Evolutionary conservation across 2,888 invertebrate genomes (phyloP).

Genomic region (Calliphora vomitoria): DNA sequence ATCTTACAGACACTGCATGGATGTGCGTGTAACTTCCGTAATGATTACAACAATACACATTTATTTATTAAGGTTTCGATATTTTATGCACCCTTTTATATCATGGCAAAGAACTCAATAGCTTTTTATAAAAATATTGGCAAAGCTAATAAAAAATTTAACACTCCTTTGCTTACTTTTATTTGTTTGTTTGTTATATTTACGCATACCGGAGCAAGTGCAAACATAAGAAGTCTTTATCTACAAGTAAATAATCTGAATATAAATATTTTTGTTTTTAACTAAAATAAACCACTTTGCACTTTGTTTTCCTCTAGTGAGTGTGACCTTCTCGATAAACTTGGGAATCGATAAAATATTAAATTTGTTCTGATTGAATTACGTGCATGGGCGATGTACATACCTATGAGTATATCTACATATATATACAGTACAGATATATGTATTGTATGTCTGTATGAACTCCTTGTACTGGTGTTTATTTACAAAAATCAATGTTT

Average conservation of each 20-base stretch:
- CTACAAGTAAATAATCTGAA: constrained; percentile 7
- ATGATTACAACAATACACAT: neutral
- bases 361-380: neutral
- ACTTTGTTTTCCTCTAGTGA: neutral
- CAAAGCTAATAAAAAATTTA: neutral
- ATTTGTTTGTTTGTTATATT: neutral
- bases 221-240: neutral
- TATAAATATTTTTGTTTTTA: neutral
- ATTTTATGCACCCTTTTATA: neutral
- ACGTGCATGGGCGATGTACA: neutral
- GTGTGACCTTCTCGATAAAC: neutral
- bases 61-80: constrained; percentile 10
- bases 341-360: constrained; percentile 2
- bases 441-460: neutral
- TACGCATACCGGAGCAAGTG: neutral
- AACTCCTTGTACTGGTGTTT: neutral
- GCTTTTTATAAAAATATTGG: neutral
- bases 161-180: neutral
- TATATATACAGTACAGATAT: neutral
- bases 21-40: neutral
- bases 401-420: too few relatives aligned
- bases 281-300: neutral
- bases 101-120: neutral
- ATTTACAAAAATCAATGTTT: neutral
- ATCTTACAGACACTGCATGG: too few relatives aligned